Evolutionary conservation across 1,140 invertebrate species (phyloP).

Genomic region (Drosophila fuyamai): DNA sequence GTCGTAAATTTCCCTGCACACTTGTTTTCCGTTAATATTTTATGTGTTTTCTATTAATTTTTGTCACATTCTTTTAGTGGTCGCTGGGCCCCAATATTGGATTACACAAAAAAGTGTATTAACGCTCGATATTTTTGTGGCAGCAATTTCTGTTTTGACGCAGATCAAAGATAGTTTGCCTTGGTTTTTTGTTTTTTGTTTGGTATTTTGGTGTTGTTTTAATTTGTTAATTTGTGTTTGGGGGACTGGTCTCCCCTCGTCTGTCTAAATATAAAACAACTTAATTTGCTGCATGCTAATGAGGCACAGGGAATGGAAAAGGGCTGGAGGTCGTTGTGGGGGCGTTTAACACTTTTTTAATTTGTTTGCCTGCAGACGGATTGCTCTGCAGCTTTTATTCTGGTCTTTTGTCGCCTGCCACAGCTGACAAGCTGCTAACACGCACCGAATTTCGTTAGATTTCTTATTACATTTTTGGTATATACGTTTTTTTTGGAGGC

Average conservation of each 20-base stretch:
- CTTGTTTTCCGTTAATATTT: constrained; percentile 59
- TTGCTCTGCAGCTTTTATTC: constrained; percentile 37
- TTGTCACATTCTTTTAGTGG: constrained; percentile 53
- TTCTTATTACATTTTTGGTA: constrained; percentile 31
- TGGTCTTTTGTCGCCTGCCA: constrained; percentile 55
- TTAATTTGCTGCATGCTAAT: constrained; percentile 81
- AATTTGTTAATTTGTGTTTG: constrained; percentile 79
- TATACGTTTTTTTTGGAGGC: constrained; percentile 62
- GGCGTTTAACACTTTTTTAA: constrained; percentile 78
- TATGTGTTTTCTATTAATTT: constrained; percentile 80
- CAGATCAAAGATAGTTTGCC: constrained; percentile 71
- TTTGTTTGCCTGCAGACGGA: constrained; percentile 47
- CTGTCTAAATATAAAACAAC: constrained; percentile 72
- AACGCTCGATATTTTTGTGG: constrained; percentile 46
- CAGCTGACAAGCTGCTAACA: constrained; percentile 68
- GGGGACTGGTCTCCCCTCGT: constrained; percentile 12
- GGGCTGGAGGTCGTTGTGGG: constrained; percentile 45
- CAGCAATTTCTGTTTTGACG: constrained; percentile 72
- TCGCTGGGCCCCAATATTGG: constrained; percentile 51
- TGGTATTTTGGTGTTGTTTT: constrained; percentile 37
- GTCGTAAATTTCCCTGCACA: constrained; percentile 30
- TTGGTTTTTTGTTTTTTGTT: constrained; percentile 15
- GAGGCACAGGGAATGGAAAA: constrained; percentile 8
- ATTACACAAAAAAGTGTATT: constrained; percentile 64
- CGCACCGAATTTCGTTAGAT: constrained; percentile 29